Percentiles rank a stretch among this genome's conserved stretches.
phyloP scores from a whole-genome alignment of 2,113 vertebrate genomes.

The Procavia capensis region DNA sequence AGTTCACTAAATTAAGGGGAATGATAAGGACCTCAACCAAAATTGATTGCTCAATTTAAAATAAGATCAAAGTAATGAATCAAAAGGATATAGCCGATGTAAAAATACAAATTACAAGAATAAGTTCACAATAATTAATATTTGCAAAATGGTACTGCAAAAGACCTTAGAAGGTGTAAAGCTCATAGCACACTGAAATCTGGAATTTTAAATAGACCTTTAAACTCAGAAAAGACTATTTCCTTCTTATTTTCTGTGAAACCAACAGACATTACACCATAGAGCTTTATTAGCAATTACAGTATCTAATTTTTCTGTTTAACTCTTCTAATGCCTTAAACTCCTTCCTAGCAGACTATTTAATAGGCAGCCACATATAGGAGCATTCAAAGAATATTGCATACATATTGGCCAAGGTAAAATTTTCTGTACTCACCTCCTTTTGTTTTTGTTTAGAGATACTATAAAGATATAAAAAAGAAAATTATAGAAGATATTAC shows the following conservation, averaged over 20 bases:
- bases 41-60: conserved; percentile 81
- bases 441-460: background rate
- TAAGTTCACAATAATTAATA: conserved; percentile 80
- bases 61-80: conserved; percentile 85
- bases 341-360: background rate
- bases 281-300: background rate
- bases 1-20: conserved; percentile 83
- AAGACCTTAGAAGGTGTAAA: conserved; percentile 65
- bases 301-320: background rate
- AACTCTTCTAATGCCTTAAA: background rate
- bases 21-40: conserved; percentile 75
- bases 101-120: conserved; percentile 83
- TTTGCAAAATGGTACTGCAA: conserved; percentile 69
- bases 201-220: conserved; percentile 62
- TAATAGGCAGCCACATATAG: fast-evolving
- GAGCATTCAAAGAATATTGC: background rate
- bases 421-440: background rate
- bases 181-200: conserved; percentile 68
- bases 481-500: background rate
- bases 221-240: conserved; percentile 26
- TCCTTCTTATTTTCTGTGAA: conserved; percentile 37
- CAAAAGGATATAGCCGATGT: conserved; percentile 71
- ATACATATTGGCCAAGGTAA: background rate
- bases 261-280: background rate
- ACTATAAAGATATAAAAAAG: background rate